Conservation (phyloP, 2,888 invertebrate genomes). For the Drosophila sordidapex region DNA sequence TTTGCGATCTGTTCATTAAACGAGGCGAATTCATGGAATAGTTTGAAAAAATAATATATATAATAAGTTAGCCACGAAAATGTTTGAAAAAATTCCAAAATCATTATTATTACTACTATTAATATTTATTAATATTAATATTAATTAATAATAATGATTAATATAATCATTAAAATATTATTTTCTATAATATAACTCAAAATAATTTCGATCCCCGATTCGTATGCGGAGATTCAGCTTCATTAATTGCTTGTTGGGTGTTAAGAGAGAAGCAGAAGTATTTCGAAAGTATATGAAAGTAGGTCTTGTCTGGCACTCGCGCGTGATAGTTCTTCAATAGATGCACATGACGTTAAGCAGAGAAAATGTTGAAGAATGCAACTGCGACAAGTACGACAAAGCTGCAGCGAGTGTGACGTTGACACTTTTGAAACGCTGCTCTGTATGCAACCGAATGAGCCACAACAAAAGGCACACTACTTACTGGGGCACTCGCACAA, state of each 20-base stretch:
- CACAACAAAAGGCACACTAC: conserved; percentile 65
- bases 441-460: conserved; percentile 59
- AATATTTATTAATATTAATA: background rate
- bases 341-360: conserved; percentile 63
- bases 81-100: background rate
- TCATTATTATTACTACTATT: background rate
- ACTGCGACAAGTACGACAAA: conserved; percentile 32
- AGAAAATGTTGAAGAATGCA: conserved; percentile 66
- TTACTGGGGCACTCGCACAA: conserved; percentile 11
- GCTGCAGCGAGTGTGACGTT: conserved; percentile 18
- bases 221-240: background rate
- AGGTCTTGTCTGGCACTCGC: conserved; percentile 37
- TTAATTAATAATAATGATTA: no score
- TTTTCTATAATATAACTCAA: background rate
- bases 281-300: conserved; percentile 32
- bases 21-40: background rate
- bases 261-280: conserved; percentile 1
- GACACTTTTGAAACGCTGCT: conserved; percentile 25
- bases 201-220: background rate
- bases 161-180: background rate
- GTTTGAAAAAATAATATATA: background rate
- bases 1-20: conserved; percentile 5
- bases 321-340: conserved; percentile 68
- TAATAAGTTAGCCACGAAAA: no score
- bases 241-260: conserved; percentile 34